Conservation (phyloP, 2,888 invertebrate species). For the Cheilosia vernalis region DNA sequence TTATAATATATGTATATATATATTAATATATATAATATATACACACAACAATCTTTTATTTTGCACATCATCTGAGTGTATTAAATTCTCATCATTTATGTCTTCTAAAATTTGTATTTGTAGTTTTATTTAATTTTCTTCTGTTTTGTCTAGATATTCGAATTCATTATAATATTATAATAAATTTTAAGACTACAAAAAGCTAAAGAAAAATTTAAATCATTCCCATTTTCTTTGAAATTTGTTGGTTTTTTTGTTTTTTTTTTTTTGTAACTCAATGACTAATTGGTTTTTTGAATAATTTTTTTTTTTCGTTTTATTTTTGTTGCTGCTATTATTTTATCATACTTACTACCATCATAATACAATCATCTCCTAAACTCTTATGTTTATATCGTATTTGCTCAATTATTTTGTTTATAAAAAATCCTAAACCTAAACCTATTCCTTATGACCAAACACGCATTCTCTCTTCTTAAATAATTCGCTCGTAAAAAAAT, state of each 20-base stretch:
- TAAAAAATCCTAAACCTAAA: slow-evolving; percentile 68
- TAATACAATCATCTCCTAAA: slow-evolving; percentile 53
- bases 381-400: slow-evolving; percentile 69
- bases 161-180: slow-evolving; percentile 56
- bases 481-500: slow-evolving; percentile 68
- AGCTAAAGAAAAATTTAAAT: slow-evolving; percentile 62
- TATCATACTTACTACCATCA: slow-evolving; percentile 48
- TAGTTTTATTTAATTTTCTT: slow-evolving; percentile 37
- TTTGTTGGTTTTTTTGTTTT: slow-evolving; percentile 8
- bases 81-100: slow-evolving; percentile 65
- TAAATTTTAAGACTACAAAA: slow-evolving; percentile 69
- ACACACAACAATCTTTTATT: slow-evolving; percentile 75
- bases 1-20: slow-evolving; percentile 49
- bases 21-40: slow-evolving; percentile 61
- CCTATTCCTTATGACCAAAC: slow-evolving; percentile 67
- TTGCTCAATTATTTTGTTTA: slow-evolving; percentile 58
- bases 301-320: neutral
- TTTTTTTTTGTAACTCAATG: slow-evolving; percentile 34
- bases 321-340: slow-evolving; percentile 10
- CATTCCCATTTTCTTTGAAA: slow-evolving; percentile 34
- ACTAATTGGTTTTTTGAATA: slow-evolving; percentile 29
- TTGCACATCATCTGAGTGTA: slow-evolving; percentile 71
- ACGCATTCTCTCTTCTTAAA: slow-evolving; percentile 46
- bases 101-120: slow-evolving; percentile 68
- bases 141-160: slow-evolving; percentile 43